These are phyloP conservation scores for Diphyllodes magnificus DNA, from an alignment of 2,113 vertebrate species.

Conservation along the genomic window DNA sequence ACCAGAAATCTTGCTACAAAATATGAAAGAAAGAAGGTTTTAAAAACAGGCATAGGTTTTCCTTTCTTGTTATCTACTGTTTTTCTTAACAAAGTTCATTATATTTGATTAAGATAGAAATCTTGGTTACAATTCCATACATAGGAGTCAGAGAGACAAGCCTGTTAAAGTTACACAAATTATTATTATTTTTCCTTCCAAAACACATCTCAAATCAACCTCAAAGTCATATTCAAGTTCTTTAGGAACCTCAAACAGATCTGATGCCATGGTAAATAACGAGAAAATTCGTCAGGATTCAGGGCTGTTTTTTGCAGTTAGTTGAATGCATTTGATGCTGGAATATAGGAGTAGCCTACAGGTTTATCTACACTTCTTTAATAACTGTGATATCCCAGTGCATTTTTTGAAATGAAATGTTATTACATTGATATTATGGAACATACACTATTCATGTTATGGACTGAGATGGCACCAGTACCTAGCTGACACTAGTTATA, in stretches of 20 bases:
- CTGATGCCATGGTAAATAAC: background rate
- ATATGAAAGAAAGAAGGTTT: background rate
- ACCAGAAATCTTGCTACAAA: background rate
- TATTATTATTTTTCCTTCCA: background rate
- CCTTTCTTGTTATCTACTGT: background rate
- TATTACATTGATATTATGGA: background rate
- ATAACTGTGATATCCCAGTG: background rate
- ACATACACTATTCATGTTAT: background rate
- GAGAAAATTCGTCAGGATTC: background rate
- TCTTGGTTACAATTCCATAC: background rate
- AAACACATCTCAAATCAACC: background rate
- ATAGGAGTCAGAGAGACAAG: background rate
- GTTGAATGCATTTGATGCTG: background rate
- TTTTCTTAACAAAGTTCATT: background rate
- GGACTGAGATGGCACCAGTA: background rate
- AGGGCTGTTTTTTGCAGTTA: background rate
- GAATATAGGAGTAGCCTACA: background rate
- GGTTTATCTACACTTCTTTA: background rate
- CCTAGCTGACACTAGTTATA: background rate
- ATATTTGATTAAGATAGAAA: background rate
- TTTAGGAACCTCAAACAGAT: background rate
- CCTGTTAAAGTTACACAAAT: background rate
- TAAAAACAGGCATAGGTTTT: background rate
- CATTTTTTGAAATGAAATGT: background rate
- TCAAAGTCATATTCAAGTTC: background rate